Evolutionary conservation across 2,113 vertebrate species (phyloP).

Genomic region (Apodemus speciosus): DNA sequence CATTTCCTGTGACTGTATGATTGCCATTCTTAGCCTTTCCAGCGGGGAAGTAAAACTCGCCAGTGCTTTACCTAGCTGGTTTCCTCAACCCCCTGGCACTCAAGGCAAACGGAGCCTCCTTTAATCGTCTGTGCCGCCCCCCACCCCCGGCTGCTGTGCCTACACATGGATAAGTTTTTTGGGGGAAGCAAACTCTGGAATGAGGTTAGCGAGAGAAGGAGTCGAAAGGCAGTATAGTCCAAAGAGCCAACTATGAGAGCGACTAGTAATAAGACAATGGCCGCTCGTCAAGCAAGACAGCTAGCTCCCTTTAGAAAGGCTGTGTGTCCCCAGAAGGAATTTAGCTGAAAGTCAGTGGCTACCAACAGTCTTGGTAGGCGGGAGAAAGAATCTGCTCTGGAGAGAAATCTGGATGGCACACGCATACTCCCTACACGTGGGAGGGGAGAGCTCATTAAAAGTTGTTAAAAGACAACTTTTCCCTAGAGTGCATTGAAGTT

Average conservation of each 20-base stretch:
- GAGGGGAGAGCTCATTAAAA: neutral
- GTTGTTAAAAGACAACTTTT: constrained; percentile 6
- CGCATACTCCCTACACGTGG: neutral
- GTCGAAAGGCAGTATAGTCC: neutral
- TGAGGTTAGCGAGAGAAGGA: neutral
- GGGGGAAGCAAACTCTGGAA: neutral
- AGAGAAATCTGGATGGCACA: neutral
- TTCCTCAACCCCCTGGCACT: neutral
- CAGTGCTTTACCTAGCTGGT: neutral
- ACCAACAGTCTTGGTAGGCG: neutral
- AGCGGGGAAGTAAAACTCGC: neutral
- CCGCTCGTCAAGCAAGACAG: neutral
- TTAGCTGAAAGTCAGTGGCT: neutral
- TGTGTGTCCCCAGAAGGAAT: neutral
- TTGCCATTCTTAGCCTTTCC: neutral
- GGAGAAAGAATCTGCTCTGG: neutral
- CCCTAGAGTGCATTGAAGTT: neutral
- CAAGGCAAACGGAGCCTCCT: neutral
- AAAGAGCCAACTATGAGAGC: neutral
- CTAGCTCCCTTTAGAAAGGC: neutral
- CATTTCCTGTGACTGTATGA: neutral
- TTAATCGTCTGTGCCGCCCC: neutral
- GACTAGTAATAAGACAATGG: neutral
- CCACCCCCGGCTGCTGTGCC: neutral
- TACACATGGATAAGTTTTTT: constrained; percentile 3